Evolutionary conservation across 2,888 invertebrate species (phyloP), one percentile per base, ranked within the genome.

Genomic region (Uloborus plumipes): DNA sequence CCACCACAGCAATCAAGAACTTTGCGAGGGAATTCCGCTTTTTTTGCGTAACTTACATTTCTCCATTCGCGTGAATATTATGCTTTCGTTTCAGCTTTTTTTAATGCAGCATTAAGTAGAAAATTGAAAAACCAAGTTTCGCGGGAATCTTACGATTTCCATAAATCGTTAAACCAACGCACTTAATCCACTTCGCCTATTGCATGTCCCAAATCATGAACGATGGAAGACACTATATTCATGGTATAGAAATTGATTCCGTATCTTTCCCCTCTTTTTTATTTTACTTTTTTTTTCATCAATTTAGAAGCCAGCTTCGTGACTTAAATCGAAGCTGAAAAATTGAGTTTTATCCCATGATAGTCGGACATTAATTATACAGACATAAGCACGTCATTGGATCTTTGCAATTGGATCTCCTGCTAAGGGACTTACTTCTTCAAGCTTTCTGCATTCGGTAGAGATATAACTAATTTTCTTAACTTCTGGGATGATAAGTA

Each of bases 121-220:
- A 80, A 80, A 80, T 67, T 72, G 79, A 75, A 81, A 81, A 74
- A 51, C 58, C 55, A 51, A 73, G 61, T 73, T 55, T 73, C 58
- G 69, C 62, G 59, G 67, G 39, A 39, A 67, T 67, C 66, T 62
- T 49, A 13, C 31, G 20, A 74, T 81, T 81, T 74, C 74, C 69
- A 81, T 81, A 81, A 81, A 81, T 81, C 80, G 69, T 81, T 74
- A 81, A 81, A 74, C 75, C 74, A 81, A 74, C 64, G 74, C 65
- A 70, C 70, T 81, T 74, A 74, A 70, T 81, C 69, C 73, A 74
- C 58, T 47, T 59, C 55, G 49, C 55, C 55, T 55, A 69, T 80
- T 81, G 70, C 80, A 74, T 81, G 80, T 70, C 73, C 55, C 26
- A 70, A 81, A 70, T 50, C 70, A 69, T 69, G 70, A 81, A 70